phyloP scores from a whole-genome alignment of 1,140 invertebrate species.

The Linepithema humile region DNA sequence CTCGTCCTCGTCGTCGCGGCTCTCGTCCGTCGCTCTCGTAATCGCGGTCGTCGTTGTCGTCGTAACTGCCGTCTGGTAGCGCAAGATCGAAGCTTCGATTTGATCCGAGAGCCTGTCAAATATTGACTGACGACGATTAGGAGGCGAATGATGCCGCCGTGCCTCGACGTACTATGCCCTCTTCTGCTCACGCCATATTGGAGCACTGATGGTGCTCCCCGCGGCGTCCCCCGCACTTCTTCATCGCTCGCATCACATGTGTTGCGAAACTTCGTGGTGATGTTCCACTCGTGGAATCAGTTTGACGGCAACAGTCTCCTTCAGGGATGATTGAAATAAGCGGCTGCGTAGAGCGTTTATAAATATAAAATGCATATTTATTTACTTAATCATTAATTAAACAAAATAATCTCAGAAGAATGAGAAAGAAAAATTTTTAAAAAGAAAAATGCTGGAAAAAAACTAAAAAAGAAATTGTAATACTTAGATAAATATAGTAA shows the following conservation, averaged over 20 bases:
- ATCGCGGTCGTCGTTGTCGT: slow-evolving; percentile 29
- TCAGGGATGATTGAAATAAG: background rate
- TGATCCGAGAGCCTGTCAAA: slow-evolving; percentile 54
- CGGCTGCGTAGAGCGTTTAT: too few relatives aligned
- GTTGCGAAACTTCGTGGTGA: background rate
- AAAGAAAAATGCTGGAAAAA: too few relatives aligned
- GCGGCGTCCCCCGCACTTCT: background rate
- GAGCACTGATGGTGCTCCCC: background rate
- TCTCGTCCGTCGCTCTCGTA: background rate
- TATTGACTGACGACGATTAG: slow-evolving; percentile 61
- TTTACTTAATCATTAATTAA: too few relatives aligned
- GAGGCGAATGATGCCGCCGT: background rate
- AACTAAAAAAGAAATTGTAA: too few relatives aligned
- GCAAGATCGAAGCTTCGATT: slow-evolving; percentile 66
- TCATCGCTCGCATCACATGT: background rate
- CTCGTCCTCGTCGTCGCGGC: background rate
- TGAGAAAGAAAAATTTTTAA: too few relatives aligned
- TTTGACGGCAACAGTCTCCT: background rate
- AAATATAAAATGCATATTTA: too few relatives aligned
- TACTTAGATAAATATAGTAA: too few relatives aligned
- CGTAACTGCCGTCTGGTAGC: slow-evolving; percentile 67
- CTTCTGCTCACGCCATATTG: slow-evolving; percentile 62
- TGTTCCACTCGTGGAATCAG: background rate
- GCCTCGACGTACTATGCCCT: background rate
- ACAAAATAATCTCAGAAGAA: too few relatives aligned